phyloP scores from a whole-genome alignment of 2,113 vertebrate genomes.

The Nyctereutes procyonoides region DNA sequence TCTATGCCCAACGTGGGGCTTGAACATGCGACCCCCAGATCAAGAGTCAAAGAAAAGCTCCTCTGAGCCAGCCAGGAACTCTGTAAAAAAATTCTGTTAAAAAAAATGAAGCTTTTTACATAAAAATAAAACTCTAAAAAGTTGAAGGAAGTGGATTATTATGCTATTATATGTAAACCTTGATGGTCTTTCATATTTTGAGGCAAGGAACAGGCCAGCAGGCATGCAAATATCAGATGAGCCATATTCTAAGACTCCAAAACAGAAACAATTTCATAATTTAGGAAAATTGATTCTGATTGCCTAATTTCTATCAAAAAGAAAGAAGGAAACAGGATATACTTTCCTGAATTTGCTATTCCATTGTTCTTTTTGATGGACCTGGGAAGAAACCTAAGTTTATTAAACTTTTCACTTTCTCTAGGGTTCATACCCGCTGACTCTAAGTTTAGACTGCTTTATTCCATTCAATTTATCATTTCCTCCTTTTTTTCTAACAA shows the following conservation, averaged over 20 bases:
- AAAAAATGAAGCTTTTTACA: slow-evolving; percentile 19
- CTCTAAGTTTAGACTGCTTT: slow-evolving; percentile 37
- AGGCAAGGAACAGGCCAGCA: not conserved
- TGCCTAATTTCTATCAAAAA: slow-evolving; percentile 24
- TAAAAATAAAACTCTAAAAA: slow-evolving; percentile 31
- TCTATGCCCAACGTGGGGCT: not conserved
- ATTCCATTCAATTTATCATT: slow-evolving; percentile 40
- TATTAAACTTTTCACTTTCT: slow-evolving; percentile 8
- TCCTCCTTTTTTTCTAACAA: not conserved
- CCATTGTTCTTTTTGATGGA: not conserved
- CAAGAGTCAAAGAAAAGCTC: not conserved
- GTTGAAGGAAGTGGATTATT: not conserved
- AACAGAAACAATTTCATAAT: slow-evolving; percentile 15
- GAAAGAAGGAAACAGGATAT: not conserved
- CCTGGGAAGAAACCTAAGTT: slow-evolving; percentile 1
- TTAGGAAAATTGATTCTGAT: slow-evolving; percentile 27
- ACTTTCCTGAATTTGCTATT: slow-evolving; percentile 14
- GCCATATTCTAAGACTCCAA: slow-evolving; percentile 5
- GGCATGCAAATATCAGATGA: not conserved
- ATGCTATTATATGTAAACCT: not conserved
- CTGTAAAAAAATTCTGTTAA: not conserved
- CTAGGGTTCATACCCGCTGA: not conserved
- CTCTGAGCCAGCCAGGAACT: not conserved
- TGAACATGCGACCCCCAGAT: not conserved
- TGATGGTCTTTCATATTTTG: not conserved